Evolutionary conservation across 2,113 vertebrate genomes (phyloP), one percentile per base, ranked within the genome.

Genomic region (Psophia crepitans): DNA sequence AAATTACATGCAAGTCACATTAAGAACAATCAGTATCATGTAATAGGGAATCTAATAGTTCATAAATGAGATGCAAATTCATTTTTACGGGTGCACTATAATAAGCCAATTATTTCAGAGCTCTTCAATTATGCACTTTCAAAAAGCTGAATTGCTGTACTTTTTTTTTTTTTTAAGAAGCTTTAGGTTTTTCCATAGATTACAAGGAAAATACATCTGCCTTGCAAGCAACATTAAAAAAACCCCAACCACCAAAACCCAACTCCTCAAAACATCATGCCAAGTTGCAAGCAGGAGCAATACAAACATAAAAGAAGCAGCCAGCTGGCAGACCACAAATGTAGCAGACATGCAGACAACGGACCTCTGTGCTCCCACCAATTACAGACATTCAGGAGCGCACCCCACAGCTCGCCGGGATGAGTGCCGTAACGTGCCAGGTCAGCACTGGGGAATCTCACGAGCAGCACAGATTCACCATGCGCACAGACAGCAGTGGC

Each of bases 61-160:
- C 96, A 95, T 96, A 98, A 98, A 98, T 97, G 97, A 98, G 97
- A 98, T 97, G 97, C 97, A 97, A 98, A 98, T 98, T 98, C 95
- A 93, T 98, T 97, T 98, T 93, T 95, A 94, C 46, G 95, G 97
- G 90, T 96, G 94, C 94, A 97, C 96, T 97, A 76, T 98, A 98
- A 98, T 97, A 98, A 98, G 97, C 96, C 96, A 98, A 98, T 98
- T 98, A 98, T 97, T 98, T 97, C 97, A 92, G 90, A 97, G 94
- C 92, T 98, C 95, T 97, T 97, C 95, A 96, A 97, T 97, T 97
- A 97, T 64, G 85, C 84, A 85, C 84, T 97, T 97, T 94, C 97
- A 92, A 97, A 95, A 96, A 97, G 87, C 93, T 93, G 93, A 95
- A 97, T 83, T 96, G 91, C 96, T 95, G 96, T 85, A 93, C 35